Evolutionary conservation across 2,113 vertebrate species (phyloP).

Genomic region (Erinaceus europaeus): DNA sequence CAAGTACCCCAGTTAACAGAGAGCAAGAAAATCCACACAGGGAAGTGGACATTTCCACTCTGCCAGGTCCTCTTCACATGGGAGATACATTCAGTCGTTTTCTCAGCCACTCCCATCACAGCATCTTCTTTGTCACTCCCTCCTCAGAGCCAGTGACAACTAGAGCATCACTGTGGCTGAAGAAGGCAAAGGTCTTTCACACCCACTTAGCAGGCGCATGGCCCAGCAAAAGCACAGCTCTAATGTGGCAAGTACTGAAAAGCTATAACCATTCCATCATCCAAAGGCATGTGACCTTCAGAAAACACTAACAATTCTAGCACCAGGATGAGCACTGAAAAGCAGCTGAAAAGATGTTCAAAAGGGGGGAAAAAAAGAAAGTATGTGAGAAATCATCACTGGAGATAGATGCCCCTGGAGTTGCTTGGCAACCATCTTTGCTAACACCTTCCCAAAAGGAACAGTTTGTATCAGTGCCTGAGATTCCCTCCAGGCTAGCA

Average conservation of each 20-base stretch:
- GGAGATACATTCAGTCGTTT: neutral
- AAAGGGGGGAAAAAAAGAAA: constrained; percentile 3
- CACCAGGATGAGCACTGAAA: constrained; percentile 38
- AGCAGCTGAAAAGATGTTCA: constrained; percentile 58
- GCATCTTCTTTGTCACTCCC: constrained; percentile 12
- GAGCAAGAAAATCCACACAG: neutral
- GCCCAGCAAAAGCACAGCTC: constrained; percentile 43
- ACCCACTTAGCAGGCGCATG: constrained; percentile 57
- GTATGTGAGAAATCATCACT: constrained; percentile 51
- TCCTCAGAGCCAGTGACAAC: constrained; percentile 36
- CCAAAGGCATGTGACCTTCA: neutral
- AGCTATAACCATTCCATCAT: constrained; percentile 24
- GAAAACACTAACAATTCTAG: constrained; percentile 54
- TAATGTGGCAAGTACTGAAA: neutral
- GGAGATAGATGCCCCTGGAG: constrained; percentile 71
- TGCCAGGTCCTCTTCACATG: neutral
- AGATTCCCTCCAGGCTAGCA: constrained; percentile 54
- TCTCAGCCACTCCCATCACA: neutral
- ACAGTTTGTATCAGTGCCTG: constrained; percentile 61
- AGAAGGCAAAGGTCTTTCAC: constrained; percentile 65
- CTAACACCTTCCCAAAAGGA: constrained; percentile 76
- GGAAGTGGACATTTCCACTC: neutral
- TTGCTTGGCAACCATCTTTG: constrained; percentile 77
- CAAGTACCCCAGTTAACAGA: neutral
- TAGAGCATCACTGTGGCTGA: constrained; percentile 10